Conservation (phyloP, 2,888 invertebrate species). For the Lacanobia oleracea region DNA sequence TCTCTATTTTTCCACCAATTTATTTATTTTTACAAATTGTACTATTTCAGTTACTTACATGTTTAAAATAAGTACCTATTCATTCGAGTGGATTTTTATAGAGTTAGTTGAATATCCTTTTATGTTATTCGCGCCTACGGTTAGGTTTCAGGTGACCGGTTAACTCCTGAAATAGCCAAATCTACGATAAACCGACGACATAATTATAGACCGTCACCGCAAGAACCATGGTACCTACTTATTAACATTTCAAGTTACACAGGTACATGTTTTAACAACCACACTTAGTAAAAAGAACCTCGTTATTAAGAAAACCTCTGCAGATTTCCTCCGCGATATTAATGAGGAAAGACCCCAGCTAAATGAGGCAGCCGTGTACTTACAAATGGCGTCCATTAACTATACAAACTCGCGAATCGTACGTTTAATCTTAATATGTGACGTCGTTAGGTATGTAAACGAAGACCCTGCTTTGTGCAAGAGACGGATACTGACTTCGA, state of each 20-base stretch:
- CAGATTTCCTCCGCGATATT: slow-evolving; percentile 31
- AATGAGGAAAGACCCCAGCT: slow-evolving; percentile 41
- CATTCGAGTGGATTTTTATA: too few species aligned
- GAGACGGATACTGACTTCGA: not conserved
- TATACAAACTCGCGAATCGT: slow-evolving; percentile 39
- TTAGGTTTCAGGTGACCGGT: too few species aligned
- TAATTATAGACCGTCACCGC: too few species aligned
- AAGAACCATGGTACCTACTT: not conserved
- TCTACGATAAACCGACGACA: too few species aligned
- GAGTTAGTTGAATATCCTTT: too few species aligned
- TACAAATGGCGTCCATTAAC: slow-evolving; percentile 54
- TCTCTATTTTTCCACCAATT: too few species aligned
- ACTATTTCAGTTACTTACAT: too few species aligned
- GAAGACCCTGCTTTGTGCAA: slow-evolving; percentile 9
- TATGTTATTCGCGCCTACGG: too few species aligned
- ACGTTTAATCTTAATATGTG: slow-evolving; percentile 49
- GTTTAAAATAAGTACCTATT: too few species aligned
- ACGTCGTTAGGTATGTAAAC: slow-evolving; percentile 29
- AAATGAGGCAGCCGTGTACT: slow-evolving; percentile 35
- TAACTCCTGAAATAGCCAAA: too few species aligned
- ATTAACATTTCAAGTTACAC: not conserved
- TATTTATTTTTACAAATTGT: too few species aligned
- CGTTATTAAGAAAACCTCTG: slow-evolving; percentile 29
- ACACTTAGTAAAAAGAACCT: not conserved
- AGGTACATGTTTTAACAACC: not conserved